A percentile compares a stretch with the other conserved stretches of the same genome.
phyloP scores from a whole-genome alignment of 2,113 vertebrate species.

The Austrofundulus limnaeus region DNA sequence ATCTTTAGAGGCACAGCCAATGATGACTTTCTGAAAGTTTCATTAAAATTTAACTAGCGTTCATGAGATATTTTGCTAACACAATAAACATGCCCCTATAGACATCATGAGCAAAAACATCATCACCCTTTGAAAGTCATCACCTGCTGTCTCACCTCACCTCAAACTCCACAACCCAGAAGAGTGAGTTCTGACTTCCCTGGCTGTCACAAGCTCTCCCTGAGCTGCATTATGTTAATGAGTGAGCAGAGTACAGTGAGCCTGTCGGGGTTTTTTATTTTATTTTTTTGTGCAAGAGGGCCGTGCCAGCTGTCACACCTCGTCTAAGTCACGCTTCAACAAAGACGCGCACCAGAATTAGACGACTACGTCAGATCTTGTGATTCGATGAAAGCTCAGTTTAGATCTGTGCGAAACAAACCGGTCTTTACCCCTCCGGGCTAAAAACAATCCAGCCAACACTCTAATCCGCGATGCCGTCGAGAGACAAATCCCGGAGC shows the following conservation, averaged over 20 bases:
- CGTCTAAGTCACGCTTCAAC: conserved; percentile 50
- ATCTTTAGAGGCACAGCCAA: no score
- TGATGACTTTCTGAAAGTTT: no score
- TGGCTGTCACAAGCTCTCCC: neutral
- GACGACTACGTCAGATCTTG: conserved; percentile 41
- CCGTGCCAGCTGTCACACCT: conserved; percentile 50
- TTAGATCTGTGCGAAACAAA: conserved; percentile 36
- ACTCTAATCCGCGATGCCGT: conserved; percentile 43
- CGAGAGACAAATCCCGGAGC: conserved; percentile 44
- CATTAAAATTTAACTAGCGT: no score
- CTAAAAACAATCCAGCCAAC: conserved; percentile 38
- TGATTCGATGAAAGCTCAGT: conserved; percentile 34
- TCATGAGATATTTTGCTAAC: no score
- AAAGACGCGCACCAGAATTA: conserved; percentile 40
- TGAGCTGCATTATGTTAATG: conserved; percentile 36
- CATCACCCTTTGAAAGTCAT: neutral
- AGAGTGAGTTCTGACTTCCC: conserved; percentile 14
- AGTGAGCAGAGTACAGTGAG: conserved; percentile 19
- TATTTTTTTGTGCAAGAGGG: conserved; percentile 35
- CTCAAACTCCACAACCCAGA: conserved; percentile 6
- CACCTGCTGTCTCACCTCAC: conserved; percentile 25
- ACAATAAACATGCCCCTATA: no score
- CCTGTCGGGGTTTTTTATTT: conserved; percentile 9
- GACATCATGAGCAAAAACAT: neutral
- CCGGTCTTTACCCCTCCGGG: conserved; percentile 22